phyloP scores from a whole-genome alignment of 2,888 invertebrate species.

The Laothoe populi region DNA sequence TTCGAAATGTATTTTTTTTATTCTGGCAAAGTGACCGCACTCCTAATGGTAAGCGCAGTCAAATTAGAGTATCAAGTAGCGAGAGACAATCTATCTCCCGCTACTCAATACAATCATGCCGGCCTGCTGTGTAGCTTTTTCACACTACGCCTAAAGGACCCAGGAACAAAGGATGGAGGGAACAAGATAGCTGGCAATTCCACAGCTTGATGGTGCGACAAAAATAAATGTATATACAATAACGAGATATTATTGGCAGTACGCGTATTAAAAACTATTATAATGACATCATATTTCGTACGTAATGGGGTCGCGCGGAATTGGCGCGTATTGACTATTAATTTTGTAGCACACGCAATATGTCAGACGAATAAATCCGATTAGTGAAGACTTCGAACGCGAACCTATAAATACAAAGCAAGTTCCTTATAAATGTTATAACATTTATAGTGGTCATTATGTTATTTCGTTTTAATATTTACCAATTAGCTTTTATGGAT shows the following conservation, averaged over 20 bases:
- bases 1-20: no score
- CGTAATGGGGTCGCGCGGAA: constrained; percentile 22
- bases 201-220: no score
- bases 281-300: constrained; percentile 21
- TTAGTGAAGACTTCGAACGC: constrained; percentile 19
- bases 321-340: constrained; percentile 21
- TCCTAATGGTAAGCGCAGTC: no score
- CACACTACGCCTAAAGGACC: no score
- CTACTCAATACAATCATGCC: no score
- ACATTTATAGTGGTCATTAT: constrained; percentile 13
- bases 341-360: constrained; percentile 22
- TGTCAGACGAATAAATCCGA: constrained; percentile 22
- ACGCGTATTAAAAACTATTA: constrained; percentile 18
- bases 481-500: constrained; percentile 20
- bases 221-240: background rate
- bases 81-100: no score
- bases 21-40: no score
- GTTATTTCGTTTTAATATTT: constrained; percentile 18
- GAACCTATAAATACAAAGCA: constrained; percentile 17
- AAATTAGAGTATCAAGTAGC: no score
- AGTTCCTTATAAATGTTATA: constrained; percentile 19
- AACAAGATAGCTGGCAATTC: no score
- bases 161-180: no score
- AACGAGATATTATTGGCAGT: constrained; percentile 11
- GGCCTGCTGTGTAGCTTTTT: no score